Percentiles rank a stretch among this genome's conserved stretches.
Evolutionary conservation across 2,888 invertebrate species (phyloP).

Genomic region (Andrena bicolor): DNA sequence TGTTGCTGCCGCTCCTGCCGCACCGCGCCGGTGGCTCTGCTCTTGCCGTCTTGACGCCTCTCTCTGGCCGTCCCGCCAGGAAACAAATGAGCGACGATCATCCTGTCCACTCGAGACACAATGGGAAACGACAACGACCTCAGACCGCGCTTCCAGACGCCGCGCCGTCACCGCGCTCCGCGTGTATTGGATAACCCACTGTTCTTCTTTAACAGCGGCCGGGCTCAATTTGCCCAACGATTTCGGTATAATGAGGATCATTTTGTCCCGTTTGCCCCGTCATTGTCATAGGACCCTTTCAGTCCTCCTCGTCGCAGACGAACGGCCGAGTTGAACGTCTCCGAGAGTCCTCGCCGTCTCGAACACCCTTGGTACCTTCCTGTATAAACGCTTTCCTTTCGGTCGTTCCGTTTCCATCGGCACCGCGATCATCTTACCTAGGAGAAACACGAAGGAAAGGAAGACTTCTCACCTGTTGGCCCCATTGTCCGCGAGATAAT

Average conservation of each 20-base stretch:
- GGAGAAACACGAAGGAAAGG: conserved; percentile 66
- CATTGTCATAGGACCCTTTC: conserved; percentile 21
- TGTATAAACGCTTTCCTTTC: not conserved
- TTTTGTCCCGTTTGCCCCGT: conserved; percentile 38
- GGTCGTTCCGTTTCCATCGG: not conserved
- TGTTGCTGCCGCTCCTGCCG: conserved; percentile 16
- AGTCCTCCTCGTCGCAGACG: not conserved
- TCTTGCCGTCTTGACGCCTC: conserved; percentile 47
- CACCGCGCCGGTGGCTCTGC: conserved; percentile 10
- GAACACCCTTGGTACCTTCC: not conserved
- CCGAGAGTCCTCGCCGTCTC: not conserved
- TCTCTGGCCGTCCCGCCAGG: conserved; percentile 75
- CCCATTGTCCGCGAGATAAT: conserved; percentile 83
- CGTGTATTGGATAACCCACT: conserved; percentile 59
- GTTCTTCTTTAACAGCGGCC: conserved; percentile 53
- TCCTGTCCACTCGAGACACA: conserved; percentile 77
- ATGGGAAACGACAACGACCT: conserved; percentile 68
- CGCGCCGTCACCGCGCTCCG: conserved; percentile 50
- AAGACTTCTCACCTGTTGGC: conserved; percentile 79
- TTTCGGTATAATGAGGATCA: conserved; percentile 62
- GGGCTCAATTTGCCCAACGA: conserved; percentile 71
- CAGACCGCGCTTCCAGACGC: conserved; percentile 47
- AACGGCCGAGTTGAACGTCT: conserved; percentile 10
- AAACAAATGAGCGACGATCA: conserved; percentile 82
- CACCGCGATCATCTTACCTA: conserved; percentile 50